Evolutionary conservation across 2,888 invertebrate genomes (phyloP).

Genomic region (Melikaiella ostensackeni): DNA sequence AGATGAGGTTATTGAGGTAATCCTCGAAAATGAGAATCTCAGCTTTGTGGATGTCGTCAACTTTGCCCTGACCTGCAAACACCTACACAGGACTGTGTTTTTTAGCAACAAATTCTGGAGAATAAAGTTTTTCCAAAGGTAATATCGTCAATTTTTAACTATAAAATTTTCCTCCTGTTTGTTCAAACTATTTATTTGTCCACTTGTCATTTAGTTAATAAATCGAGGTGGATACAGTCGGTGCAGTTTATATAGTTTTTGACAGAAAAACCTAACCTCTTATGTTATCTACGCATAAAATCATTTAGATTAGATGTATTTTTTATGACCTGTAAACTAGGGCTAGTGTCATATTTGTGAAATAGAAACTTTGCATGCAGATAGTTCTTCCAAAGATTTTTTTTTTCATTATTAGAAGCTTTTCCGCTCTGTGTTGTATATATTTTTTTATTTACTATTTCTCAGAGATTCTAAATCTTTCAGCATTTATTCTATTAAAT

Average conservation of each 20-base stretch:
- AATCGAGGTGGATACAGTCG: background rate
- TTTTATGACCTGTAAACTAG: background rate
- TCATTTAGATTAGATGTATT: background rate
- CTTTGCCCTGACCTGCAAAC: constrained; percentile 79
- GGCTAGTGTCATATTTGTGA: background rate
- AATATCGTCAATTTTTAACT: constrained; percentile 41
- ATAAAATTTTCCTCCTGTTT: background rate
- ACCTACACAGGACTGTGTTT: constrained; percentile 77
- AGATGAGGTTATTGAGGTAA: constrained; percentile 68
- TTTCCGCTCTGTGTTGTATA: too few relatives aligned
- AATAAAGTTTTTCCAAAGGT: constrained; percentile 77
- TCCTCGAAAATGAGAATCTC: constrained; percentile 65
- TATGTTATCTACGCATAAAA: background rate
- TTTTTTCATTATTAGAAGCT: too few relatives aligned
- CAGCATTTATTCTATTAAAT: too few relatives aligned
- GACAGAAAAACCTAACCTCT: background rate
- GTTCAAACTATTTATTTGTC: constrained; percentile 24
- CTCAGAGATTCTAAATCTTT: too few relatives aligned
- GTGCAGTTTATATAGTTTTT: background rate
- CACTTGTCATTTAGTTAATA: background rate
- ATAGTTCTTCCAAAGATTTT: too few relatives aligned
- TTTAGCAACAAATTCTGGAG: constrained; percentile 78
- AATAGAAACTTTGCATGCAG: background rate
- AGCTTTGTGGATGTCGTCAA: constrained; percentile 77
- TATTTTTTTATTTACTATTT: too few relatives aligned